Base-by-base conservation (phyloP, 2,888 invertebrate species). In the Nephrotoma appendiculata region DNA sequence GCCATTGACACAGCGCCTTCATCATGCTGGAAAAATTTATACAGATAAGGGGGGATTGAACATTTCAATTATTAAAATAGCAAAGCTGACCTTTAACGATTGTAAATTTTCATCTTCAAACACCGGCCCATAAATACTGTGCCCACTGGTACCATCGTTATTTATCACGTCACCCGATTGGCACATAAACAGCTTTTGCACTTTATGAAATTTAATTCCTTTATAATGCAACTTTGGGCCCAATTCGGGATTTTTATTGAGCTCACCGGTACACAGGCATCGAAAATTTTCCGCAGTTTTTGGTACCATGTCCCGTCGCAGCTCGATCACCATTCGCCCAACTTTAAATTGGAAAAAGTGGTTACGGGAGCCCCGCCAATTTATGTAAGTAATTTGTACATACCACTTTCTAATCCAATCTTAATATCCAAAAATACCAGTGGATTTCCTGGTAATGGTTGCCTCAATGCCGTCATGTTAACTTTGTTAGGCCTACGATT, bases 101-200 rank as follows among this genome's bases (percentile, higher is more conserved):
- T 91, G 91, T 90, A 98, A 97, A 91, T 96, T 96, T 92, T 99
- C 99, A 93, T 98, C 98, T 88, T 96, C 95, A 91, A 99, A 99
- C 86, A 93, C 93, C 12, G 94, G 93, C 7, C 98, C 99, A 90
- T 98, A 99, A 89, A 99, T 98, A 89, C 98, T 98, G 91, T 98
- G 98, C 0, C 99, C 98, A 57, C 96, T 94, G 1, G 95, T 95
- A 0, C 99, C 99, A 92, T 98, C 95, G 57, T 95, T 95, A 90
- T 94, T 93, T 4, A 95, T 93, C 87, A 97, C 94, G 90, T 96
- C 96, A 6, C 96, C 96, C 87, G 97, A 96, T 93, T 96, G 96
- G 89, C 97, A 94, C 95, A 98, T 98, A 91, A 98, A 98, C 89
- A 96, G 95, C 42, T 96, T 94, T 87, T 98, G 94, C 41, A 97